A percentile compares a stretch with the other conserved stretches of the same genome.
Evolutionary conservation across 2,113 vertebrate species (phyloP).

Genomic region (Psittacus erithacus): DNA sequence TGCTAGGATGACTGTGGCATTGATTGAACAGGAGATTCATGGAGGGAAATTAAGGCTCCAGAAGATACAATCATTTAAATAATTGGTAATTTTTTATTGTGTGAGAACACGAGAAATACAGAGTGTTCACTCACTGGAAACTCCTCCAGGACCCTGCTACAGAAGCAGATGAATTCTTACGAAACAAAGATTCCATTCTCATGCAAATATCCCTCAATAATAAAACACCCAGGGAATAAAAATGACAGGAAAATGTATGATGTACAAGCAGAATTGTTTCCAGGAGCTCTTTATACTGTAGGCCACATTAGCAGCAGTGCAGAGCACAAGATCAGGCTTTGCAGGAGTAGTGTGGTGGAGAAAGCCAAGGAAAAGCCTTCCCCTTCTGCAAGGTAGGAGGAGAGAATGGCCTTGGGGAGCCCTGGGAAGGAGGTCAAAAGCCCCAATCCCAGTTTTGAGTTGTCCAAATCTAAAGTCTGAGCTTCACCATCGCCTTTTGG

Average conservation of each 20-base stretch:
- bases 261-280: conserved; percentile 45
- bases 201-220: conserved; percentile 72
- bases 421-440: neutral
- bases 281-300: neutral
- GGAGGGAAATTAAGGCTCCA: conserved; percentile 55
- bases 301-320: neutral
- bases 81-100: conserved; percentile 44
- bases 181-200: conserved; percentile 73
- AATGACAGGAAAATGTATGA: conserved; percentile 55
- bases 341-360: neutral
- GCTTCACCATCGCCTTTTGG: neutral
- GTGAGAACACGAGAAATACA: conserved; percentile 54
- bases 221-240: conserved; percentile 64
- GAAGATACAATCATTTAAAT: conserved; percentile 68
- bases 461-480: neutral
- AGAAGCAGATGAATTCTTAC: conserved; percentile 62
- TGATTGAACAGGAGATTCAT: conserved; percentile 45
- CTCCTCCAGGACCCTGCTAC: conserved; percentile 26
- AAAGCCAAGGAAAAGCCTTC: neutral
- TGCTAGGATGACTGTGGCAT: neutral
- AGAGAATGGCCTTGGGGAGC: neutral
- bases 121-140: conserved; percentile 50
- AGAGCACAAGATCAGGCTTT: neutral
- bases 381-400: neutral
- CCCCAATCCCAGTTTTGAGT: accelerated